These are phyloP conservation scores for Bos javanicus DNA, from an alignment of 2,113 vertebrate species.

Conservation along the genomic window DNA sequence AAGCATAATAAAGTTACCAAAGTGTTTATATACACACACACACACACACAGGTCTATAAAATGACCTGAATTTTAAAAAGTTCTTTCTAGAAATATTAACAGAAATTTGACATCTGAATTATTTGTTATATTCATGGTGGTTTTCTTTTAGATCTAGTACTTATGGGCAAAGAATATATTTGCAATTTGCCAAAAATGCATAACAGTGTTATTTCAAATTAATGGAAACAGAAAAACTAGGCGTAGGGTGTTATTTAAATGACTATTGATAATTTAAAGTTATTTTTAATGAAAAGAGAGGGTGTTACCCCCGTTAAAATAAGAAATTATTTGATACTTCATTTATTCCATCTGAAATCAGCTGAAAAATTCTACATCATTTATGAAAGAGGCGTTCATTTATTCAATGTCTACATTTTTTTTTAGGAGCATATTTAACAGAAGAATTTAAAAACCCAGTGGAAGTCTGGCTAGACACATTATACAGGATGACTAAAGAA, in stretches of 20 bases:
- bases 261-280: not conserved
- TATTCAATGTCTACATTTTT: not conserved
- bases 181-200: not conserved
- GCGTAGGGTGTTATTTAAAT: not conserved
- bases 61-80: not conserved
- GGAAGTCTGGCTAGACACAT: not conserved
- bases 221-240: not conserved
- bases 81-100: not conserved
- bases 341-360: slow-evolving; percentile 2
- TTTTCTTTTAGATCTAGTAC: not conserved
- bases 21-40: not conserved
- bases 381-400: not conserved
- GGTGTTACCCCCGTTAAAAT: not conserved
- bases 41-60: not conserved
- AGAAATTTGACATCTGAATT: not conserved
- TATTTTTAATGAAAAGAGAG: slow-evolving; percentile 43
- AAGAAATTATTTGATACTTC: slow-evolving; percentile 38
- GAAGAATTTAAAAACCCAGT: not conserved
- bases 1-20: not conserved
- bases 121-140: not conserved
- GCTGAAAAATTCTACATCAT: not conserved
- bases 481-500: not conserved
- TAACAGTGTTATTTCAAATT: not conserved
- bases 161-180: not conserved
- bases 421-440: not conserved